Conservation (phyloP, 2,113 vertebrate genomes). For the Oncorhynchus nerka region DNA sequence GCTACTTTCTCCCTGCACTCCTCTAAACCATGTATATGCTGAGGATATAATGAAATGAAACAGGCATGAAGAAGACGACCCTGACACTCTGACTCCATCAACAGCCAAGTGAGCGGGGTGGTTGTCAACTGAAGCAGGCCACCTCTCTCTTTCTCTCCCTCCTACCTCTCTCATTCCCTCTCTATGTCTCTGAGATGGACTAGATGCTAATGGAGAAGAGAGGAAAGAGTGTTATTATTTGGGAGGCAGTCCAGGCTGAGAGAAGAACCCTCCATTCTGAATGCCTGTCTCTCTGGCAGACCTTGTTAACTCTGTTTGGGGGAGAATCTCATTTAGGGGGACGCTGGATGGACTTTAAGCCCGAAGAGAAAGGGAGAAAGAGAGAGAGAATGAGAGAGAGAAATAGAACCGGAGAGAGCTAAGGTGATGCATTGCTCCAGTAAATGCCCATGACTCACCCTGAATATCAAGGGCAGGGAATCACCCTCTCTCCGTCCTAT, state of each 20-base stretch:
- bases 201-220: constrained; percentile 53
- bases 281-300: constrained; percentile 55
- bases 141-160: neutral
- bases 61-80: too few relatives aligned
- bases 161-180: constrained; percentile 17
- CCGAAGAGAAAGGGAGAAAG: neutral
- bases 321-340: constrained; percentile 63
- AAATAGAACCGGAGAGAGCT: neutral
- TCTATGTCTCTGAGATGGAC: constrained; percentile 36
- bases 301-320: constrained; percentile 53
- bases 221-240: constrained; percentile 16
- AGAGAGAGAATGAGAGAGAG: neutral
- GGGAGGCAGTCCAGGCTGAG: neutral
- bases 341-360: constrained; percentile 59
- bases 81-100: constrained; percentile 19
- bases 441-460: constrained; percentile 53
- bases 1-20: too few relatives aligned
- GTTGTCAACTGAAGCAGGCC: too few relatives aligned
- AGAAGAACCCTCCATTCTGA: constrained; percentile 45
- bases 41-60: neutral
- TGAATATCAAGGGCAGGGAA: constrained; percentile 40
- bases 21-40: too few relatives aligned
- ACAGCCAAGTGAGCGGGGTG: neutral
- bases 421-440: constrained; percentile 55
- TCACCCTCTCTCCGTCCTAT: constrained; percentile 24